Evolutionary conservation across 1,140 invertebrate species (phyloP).

Genomic region (Ceratosolen solmsi): DNA sequence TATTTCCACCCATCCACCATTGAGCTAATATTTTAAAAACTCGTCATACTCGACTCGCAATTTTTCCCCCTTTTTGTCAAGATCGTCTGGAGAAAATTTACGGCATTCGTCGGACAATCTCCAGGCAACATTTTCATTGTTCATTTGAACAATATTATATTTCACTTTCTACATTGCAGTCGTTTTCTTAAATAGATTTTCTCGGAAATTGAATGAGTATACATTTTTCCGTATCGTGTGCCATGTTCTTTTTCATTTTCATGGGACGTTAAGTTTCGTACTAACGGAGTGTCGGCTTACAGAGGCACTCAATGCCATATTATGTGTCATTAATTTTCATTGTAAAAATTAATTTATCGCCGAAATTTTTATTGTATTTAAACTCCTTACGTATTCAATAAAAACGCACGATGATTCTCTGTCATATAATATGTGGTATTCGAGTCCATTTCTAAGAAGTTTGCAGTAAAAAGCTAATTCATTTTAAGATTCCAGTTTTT

Average conservation of each 20-base stretch:
- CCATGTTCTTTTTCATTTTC: background rate
- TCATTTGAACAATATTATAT: background rate
- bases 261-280: background rate
- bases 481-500: background rate
- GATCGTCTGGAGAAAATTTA: background rate
- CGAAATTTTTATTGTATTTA: background rate
- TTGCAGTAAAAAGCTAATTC: background rate
- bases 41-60: background rate
- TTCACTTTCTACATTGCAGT: background rate
- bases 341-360: background rate
- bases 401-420: background rate
- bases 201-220: background rate
- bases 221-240: background rate
- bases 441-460: background rate
- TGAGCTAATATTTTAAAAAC: too few relatives aligned
- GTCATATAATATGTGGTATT: background rate
- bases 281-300: background rate
- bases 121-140: background rate
- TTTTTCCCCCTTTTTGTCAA: background rate
- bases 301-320: background rate
- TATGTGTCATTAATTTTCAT: background rate
- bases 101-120: background rate
- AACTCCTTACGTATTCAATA: too few relatives aligned
- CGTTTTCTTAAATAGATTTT: constrained; percentile 20
- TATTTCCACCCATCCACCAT: too few relatives aligned